Percentiles rank a stretch among this genome's conserved stretches.
These are phyloP conservation scores for Thinocorus orbignyianus DNA, from an alignment of 2,113 vertebrate species.

Conservation along the genomic window DNA sequence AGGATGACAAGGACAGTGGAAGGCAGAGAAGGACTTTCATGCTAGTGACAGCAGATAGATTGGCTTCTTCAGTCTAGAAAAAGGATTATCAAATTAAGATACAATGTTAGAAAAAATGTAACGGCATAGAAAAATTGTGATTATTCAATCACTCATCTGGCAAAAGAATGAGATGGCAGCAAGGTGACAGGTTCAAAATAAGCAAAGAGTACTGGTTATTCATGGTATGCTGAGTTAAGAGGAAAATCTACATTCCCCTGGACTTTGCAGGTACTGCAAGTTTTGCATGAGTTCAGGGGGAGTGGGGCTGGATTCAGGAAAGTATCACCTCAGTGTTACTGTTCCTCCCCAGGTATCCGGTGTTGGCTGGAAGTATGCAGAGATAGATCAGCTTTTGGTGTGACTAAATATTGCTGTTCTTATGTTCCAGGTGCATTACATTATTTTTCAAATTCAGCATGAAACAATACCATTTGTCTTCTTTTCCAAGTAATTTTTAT, in stretches of 20 bases:
- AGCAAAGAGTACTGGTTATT: background rate
- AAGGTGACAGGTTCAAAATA: background rate
- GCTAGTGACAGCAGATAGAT: background rate
- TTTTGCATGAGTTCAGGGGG: background rate
- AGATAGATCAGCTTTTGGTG: background rate
- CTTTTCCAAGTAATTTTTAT: background rate
- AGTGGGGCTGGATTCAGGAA: background rate
- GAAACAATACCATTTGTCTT: background rate
- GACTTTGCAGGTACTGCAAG: background rate
- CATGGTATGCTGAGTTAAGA: accelerated
- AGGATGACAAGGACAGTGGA: background rate
- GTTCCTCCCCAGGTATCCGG: background rate
- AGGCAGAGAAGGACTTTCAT: background rate
- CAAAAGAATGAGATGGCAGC: background rate
- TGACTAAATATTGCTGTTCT: background rate
- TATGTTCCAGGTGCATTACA: background rate
- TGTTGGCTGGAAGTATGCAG: background rate
- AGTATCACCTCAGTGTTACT: background rate
- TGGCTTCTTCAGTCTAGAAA: background rate
- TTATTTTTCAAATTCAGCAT: background rate
- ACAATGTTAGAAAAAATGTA: background rate
- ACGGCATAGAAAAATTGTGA: background rate
- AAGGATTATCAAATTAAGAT: background rate
- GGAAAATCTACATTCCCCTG: background rate
- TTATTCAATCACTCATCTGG: background rate